Conservation (phyloP, 1,140 invertebrate species). For the Heterodera schachtii region DNA sequence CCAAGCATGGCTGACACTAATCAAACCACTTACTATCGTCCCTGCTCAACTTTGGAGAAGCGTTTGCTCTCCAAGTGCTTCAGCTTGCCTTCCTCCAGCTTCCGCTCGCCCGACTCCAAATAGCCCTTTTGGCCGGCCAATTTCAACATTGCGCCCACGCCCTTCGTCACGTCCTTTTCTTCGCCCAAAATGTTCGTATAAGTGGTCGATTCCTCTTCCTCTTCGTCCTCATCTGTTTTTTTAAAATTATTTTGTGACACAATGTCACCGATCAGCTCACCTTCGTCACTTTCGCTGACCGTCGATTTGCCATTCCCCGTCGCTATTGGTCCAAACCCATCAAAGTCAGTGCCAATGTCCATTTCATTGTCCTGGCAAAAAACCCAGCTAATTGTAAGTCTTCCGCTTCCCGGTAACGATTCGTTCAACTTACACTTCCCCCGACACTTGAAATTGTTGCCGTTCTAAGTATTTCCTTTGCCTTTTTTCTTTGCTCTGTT, state of each 20-base stretch:
- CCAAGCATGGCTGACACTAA: too few species aligned
- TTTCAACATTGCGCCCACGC: slow-evolving; percentile 86
- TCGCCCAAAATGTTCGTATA: slow-evolving; percentile 75
- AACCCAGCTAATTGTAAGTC: too few species aligned
- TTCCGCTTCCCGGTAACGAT: not conserved
- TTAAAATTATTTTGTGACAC: too few species aligned
- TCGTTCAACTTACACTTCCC: not conserved
- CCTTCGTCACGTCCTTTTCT: slow-evolving; percentile 88
- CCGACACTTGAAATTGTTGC: too few species aligned
- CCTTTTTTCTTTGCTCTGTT: not conserved
- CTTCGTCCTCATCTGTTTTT: not conserved
- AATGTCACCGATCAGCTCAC: not conserved
- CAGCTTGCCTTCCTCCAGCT: slow-evolving; percentile 74
- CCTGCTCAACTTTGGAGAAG: slow-evolving; percentile 71
- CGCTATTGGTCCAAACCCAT: not conserved
- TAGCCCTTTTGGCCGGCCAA: slow-evolving; percentile 92
- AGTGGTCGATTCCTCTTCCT: not conserved
- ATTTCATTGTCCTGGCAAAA: not conserved
- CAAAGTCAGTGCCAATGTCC: not conserved
- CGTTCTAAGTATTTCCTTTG: too few species aligned
- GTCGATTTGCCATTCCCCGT: not conserved
- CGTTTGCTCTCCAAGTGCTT: slow-evolving; percentile 91
- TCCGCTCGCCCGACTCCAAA: slow-evolving; percentile 76
- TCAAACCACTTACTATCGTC: slow-evolving; percentile 54
- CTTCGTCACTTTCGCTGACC: slow-evolving; percentile 12